These are phyloP conservation scores for Prosapia bicincta DNA, from an alignment of 2,888 invertebrate genomes.

Conservation along the genomic window DNA sequence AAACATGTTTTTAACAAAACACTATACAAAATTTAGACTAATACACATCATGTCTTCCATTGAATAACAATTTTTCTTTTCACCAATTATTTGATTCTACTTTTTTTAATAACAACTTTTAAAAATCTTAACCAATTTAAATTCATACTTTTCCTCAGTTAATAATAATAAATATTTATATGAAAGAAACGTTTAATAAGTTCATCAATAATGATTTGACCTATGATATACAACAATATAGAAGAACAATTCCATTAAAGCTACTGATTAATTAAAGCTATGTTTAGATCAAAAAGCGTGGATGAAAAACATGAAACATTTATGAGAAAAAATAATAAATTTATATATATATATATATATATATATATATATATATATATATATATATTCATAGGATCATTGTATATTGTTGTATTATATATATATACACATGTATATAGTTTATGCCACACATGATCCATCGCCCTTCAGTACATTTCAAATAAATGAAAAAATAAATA, in stretches of 20 bases:
- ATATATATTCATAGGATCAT: too few relatives aligned
- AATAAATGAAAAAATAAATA: neutral
- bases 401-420: too few relatives aligned
- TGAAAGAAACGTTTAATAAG: constrained; percentile 2
- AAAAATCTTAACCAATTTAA: neutral
- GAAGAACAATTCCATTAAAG: constrained; percentile 17
- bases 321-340: constrained; percentile 1
- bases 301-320: constrained; percentile 13
- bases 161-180: constrained; percentile 24
- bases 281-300: constrained; percentile 21
- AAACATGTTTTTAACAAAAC: too few relatives aligned
- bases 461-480: constrained; percentile 12
- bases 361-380: too few relatives aligned
- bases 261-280: constrained; percentile 27
- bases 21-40: too few relatives aligned
- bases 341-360: too few relatives aligned
- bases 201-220: neutral
- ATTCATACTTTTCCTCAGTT: neutral
- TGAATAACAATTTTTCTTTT: neutral
- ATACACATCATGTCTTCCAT: neutral
- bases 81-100: neutral
- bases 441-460: constrained; percentile 24
- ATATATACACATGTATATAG: too few relatives aligned
- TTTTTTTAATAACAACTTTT: neutral
- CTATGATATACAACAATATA: constrained; percentile 18